phyloP scores from a whole-genome alignment of 2,113 vertebrate species.

The Potamarius usumacintae region DNA sequence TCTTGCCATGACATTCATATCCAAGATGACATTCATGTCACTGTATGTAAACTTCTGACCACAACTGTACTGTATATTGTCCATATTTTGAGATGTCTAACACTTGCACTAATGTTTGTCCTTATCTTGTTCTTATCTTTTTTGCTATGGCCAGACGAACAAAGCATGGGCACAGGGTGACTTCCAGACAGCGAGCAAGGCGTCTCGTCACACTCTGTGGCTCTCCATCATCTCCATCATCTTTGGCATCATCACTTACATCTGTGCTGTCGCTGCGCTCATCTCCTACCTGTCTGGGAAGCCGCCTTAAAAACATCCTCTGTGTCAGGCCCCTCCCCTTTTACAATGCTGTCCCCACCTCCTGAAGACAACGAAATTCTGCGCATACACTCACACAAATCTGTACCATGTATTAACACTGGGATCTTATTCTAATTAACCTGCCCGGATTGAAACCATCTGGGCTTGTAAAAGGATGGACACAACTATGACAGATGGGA shows the following conservation, averaged over 20 bases:
- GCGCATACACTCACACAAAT: constrained; percentile 25
- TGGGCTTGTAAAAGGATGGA: constrained; percentile 17
- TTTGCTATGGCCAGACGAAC: constrained; percentile 77
- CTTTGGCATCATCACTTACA: constrained; percentile 83
- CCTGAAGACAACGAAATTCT: neutral
- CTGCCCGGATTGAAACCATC: constrained; percentile 14
- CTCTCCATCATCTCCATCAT: constrained; percentile 83
- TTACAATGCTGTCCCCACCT: neutral
- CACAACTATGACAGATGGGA: neutral
- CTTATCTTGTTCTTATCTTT: constrained; percentile 1
- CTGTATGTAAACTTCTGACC: too few relatives aligned
- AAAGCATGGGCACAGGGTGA: constrained; percentile 85
- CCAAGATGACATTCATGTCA: too few relatives aligned
- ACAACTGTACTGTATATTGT: too few relatives aligned
- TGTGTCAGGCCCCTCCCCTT: neutral
- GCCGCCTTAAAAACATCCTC: constrained; percentile 67
- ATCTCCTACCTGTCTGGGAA: constrained; percentile 84
- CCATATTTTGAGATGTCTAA: constrained; percentile 6
- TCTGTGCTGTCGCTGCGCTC: constrained; percentile 80
- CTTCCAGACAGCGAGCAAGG: constrained; percentile 77
- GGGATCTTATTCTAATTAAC: constrained; percentile 40
- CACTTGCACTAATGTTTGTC: neutral
- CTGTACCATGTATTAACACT: constrained; percentile 39
- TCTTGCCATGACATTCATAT: too few relatives aligned
- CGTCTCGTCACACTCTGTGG: constrained; percentile 83